A percentile compares a stretch with the other conserved stretches of the same genome.
These are phyloP conservation scores for Garra rufa DNA, from an alignment of 2,113 vertebrate genomes.

Conservation along the genomic window DNA sequence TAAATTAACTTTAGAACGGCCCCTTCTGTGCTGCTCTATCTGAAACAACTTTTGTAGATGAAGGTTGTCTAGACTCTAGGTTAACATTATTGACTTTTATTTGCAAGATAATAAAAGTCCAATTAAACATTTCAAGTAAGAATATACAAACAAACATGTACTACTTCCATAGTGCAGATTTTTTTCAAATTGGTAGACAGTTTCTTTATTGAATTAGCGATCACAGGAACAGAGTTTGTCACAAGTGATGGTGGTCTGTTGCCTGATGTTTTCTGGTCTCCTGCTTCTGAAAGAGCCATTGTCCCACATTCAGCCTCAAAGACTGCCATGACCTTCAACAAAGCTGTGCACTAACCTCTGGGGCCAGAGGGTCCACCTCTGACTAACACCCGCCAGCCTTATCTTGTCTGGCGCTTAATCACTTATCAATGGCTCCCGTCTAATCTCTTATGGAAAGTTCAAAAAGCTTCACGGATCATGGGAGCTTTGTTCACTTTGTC, in stretches of 20 bases:
- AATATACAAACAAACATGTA: background rate
- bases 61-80: background rate
- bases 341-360: background rate
- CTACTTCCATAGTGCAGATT: background rate
- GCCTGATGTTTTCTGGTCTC: conserved; percentile 1
- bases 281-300: conserved; percentile 43
- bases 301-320: conserved; percentile 25
- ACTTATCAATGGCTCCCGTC: conserved; percentile 20
- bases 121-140: too few relatives aligned
- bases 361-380: background rate
- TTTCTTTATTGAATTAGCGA: background rate
- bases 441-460: background rate
- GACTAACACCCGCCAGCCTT: background rate
- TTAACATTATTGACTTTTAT: background rate
- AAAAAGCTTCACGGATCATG: conserved; percentile 6
- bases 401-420: conserved; percentile 18
- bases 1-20: background rate
- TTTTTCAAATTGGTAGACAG: background rate
- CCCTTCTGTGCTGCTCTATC: background rate
- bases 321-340: conserved; percentile 15
- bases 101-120: background rate
- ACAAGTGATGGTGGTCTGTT: conserved; percentile 31
- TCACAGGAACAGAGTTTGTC: conserved; percentile 1
- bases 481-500: background rate
- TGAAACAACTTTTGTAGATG: background rate